Conservation (phyloP, 2,797 vertebrate species). For the Diplodus puntazzo region DNA sequence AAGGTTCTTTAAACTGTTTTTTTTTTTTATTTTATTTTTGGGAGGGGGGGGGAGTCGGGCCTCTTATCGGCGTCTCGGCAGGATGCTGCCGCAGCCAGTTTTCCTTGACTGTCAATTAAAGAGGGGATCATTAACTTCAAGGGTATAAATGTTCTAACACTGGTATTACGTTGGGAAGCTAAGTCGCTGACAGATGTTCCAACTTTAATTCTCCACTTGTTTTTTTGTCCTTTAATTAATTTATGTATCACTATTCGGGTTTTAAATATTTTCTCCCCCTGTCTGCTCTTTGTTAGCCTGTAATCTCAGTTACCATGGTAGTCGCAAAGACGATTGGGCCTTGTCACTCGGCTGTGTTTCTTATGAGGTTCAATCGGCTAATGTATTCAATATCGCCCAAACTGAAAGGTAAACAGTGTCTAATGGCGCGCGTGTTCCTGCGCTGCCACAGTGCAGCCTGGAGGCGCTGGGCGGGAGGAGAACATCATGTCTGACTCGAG, state of each 20-base stretch:
- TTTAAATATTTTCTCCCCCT: conserved; percentile 79
- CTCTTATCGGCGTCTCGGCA: conserved; percentile 85
- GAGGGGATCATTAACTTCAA: conserved; percentile 91
- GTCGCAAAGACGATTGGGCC: conserved; percentile 81
- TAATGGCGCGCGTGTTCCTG: conserved; percentile 64
- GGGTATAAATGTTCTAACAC: conserved; percentile 91
- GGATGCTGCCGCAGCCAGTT: conserved; percentile 84
- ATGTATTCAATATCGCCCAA: conserved; percentile 84
- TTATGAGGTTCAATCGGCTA: conserved; percentile 83
- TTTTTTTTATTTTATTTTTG: conserved; percentile 76
- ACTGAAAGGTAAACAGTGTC: conserved; percentile 84
- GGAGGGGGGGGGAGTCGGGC: conserved; percentile 37
- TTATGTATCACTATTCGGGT: conserved; percentile 86
- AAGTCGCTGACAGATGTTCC: conserved; percentile 90
- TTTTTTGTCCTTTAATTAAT: conserved; percentile 89
- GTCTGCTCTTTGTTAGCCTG: conserved; percentile 81
- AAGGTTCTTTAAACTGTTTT: conserved; percentile 86
- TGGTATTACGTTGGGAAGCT: conserved; percentile 88
- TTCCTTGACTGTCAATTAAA: conserved; percentile 90
- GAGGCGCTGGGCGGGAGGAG: conserved; percentile 54
- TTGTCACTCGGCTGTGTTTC: conserved; percentile 84
- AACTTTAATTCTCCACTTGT: conserved; percentile 89
- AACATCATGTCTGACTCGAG: conserved; percentile 36
- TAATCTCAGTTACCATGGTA: conserved; percentile 85
- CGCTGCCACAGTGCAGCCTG: conserved; percentile 53